Evolutionary conservation across 30 jellyfish, hydroid and myxozoan species (phyloP).

Genomic region (Aurelia aurita): DNA sequence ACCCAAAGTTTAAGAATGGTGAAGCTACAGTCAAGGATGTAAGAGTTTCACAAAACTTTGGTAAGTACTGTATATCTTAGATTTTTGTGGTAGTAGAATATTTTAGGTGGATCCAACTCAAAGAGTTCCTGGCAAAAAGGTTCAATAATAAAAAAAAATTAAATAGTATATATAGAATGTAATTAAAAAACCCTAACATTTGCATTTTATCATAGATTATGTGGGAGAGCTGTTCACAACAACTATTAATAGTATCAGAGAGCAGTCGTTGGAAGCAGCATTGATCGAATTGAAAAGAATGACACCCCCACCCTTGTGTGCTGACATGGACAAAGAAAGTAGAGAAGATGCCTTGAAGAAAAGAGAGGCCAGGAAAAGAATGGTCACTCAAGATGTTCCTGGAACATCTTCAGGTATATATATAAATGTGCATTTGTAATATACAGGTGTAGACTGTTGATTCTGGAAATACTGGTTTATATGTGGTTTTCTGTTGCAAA

Average conservation of each 20-base stretch:
- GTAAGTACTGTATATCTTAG: too few species aligned
- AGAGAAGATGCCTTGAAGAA: conserved; percentile 11
- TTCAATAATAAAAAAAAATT: too few species aligned
- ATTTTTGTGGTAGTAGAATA: too few species aligned
- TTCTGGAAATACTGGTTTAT: too few species aligned
- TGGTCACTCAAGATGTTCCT: conserved; percentile 33
- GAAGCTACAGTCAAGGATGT: conserved; percentile 45
- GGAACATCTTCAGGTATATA: conserved; percentile 25
- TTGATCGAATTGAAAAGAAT: neutral
- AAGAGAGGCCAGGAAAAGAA: conserved; percentile 3
- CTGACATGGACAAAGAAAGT: conserved; percentile 12
- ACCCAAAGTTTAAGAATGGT: conserved; percentile 62
- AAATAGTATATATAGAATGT: too few species aligned
- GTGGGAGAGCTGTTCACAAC: conserved; percentile 25
- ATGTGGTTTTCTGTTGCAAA: neutral
- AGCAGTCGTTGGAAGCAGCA: neutral
- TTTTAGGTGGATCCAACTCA: too few species aligned
- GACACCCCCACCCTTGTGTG: conserved; percentile 45
- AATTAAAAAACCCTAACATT: too few species aligned
- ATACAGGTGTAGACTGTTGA: too few species aligned
- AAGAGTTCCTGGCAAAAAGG: too few species aligned
- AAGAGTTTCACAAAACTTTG: conserved; percentile 42
- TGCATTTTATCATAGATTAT: neutral
- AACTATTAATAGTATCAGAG: conserved; percentile 1
- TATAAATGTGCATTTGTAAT: too few species aligned